Base-by-base conservation (phyloP, 92 coral and sea anemone species). In the Metridium senile region DNA sequence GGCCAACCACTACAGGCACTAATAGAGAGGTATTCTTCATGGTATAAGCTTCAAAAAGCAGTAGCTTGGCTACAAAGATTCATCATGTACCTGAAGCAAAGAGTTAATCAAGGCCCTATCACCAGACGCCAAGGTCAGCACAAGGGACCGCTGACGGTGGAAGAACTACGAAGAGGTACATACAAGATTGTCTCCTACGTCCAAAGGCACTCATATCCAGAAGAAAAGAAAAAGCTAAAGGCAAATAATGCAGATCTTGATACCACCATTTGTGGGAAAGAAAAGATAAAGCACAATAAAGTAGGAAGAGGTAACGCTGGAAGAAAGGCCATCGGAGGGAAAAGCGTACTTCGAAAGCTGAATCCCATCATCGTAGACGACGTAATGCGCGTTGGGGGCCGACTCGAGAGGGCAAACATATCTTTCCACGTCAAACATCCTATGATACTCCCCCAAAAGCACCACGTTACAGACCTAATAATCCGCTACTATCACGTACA, bases 371-470 rank as follows among this genome's bases (percentile, higher is more conserved):
- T 84, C 9, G 51, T 70, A n/a, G 84, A 84, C 0, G 84, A 76
- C 26, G 49, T 78, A 21, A 52, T 79, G 47, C 72, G 78, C 51
- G 85, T 83, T 19, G 88, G 88, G 7, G 88, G 88, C 1, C 85
- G 85, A 1, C 81, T 83, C 11, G 82, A 81, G 39, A 80, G 46
- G 26, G 82, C 89, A n/a, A 29, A 85, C 30, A 63, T 70, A 1
- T 18, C 22, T 13, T 70, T 56, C 9, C 7, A 63, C 26, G 61
- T 57, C 16, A 79, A 68, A 56, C 80, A 86, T 58, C 83, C 90
- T 18, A 80, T 80, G 70, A 87, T 87, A 30, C 66, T 87, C 27
- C 91, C 91, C 0, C 9, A 62, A 59, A 68, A 73, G 46, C 88
- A 88, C n/a, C 79, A 67, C 33, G 85, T 83, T 13, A 74, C 88